phyloP scores from a whole-genome alignment of 2,888 invertebrate genomes.

The Doris montereyensis region DNA sequence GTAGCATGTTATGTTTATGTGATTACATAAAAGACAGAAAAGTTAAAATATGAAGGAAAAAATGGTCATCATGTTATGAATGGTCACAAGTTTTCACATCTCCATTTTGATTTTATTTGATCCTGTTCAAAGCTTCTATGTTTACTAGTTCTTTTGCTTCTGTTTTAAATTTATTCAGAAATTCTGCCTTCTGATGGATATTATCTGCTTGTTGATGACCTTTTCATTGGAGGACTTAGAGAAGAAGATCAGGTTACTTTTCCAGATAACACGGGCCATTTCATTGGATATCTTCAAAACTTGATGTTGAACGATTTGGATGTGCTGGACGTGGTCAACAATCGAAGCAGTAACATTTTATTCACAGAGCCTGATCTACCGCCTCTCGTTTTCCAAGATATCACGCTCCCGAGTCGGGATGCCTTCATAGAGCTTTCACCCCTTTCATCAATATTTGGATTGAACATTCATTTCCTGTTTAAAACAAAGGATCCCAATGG shows the following conservation, averaged over 20 bases:
- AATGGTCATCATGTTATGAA: no score
- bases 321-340: constrained; percentile 49
- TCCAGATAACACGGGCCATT: constrained; percentile 55
- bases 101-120: no score
- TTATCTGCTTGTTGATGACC: constrained; percentile 51
- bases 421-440: constrained; percentile 51
- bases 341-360: constrained; percentile 36
- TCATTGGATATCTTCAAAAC: constrained; percentile 62
- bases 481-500: constrained; percentile 62
- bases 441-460: constrained; percentile 45
- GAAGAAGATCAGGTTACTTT: constrained; percentile 38
- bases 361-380: constrained; percentile 46
- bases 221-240: constrained; percentile 53
- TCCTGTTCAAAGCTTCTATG: no score
- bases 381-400: constrained; percentile 52
- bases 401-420: constrained; percentile 57
- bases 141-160: no score
- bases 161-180: no score
- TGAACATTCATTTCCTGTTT: constrained; percentile 62
- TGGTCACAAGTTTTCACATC: no score
- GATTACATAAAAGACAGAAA: no score
- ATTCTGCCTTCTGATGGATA: constrained; percentile 57
- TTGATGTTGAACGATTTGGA: constrained; percentile 57
- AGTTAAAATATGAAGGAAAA: no score
- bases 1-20: no score